These are phyloP conservation scores for Oreohelix idahoensis DNA, from an alignment of 1,140 invertebrate species.

Conservation along the genomic window DNA sequence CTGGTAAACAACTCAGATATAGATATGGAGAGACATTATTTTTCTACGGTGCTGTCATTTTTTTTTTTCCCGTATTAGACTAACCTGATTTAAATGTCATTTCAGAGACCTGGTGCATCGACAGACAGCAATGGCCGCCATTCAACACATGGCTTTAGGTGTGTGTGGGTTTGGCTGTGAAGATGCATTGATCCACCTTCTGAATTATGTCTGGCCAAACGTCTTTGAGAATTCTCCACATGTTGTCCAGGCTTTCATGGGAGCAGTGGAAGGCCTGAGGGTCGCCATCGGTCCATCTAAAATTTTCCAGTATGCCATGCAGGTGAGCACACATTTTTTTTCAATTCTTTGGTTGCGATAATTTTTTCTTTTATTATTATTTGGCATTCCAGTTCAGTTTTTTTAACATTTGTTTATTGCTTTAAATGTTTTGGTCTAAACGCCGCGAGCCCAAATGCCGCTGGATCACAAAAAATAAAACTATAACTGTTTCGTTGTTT, in stretches of 20 bases:
- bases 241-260: slow-evolving; percentile 99
- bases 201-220: slow-evolving; percentile 99
- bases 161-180: slow-evolving; percentile 99
- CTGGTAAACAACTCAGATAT: too few species aligned
- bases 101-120: slow-evolving; percentile 96
- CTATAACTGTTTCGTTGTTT: too few species aligned
- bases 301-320: slow-evolving; percentile 94
- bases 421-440: too few species aligned
- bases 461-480: too few species aligned
- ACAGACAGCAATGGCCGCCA: slow-evolving; percentile 98
- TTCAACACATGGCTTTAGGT: slow-evolving; percentile 98
- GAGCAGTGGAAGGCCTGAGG: slow-evolving; percentile 95
- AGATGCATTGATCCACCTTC: slow-evolving; percentile 95
- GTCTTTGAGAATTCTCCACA: slow-evolving; percentile 99
- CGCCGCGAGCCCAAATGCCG: too few species aligned
- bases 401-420: too few species aligned
- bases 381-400: neutral
- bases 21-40: too few species aligned
- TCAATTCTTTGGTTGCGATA: neutral
- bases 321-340: slow-evolving; percentile 79
- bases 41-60: too few species aligned
- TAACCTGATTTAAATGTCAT: slow-evolving; percentile 37
- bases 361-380: too few species aligned
- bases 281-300: slow-evolving; percentile 97
- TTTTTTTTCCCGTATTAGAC: too few species aligned